Conservation (phyloP, 2,113 vertebrate genomes). For the Balaenoptera acutorostrata region DNA sequence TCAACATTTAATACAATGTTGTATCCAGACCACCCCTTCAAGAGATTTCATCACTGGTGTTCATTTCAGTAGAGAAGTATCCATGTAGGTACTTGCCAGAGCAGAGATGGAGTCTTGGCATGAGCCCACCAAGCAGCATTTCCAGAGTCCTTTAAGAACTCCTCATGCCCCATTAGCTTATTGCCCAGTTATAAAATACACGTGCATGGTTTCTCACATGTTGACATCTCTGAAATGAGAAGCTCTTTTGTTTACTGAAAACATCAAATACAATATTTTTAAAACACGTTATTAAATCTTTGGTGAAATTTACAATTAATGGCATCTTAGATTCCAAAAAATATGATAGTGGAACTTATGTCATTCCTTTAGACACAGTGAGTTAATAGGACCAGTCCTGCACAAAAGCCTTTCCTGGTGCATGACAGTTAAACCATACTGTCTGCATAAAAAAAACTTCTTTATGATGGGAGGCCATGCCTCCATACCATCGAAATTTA, state of each 20-base stretch:
- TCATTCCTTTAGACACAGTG: neutral
- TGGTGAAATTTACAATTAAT: neutral
- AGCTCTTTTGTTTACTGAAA: neutral
- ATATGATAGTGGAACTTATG: neutral
- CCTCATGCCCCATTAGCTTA: neutral
- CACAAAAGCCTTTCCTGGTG: neutral
- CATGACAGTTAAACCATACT: neutral
- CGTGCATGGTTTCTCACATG: neutral
- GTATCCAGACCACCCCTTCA: neutral
- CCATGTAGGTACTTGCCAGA: neutral
- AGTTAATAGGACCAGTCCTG: neutral
- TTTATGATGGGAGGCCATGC: neutral
- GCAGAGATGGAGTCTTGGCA: neutral
- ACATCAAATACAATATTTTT: neutral
- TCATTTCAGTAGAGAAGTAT: neutral
- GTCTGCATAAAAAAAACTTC: neutral
- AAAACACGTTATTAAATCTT: constrained; percentile 9
- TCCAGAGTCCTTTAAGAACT: neutral
- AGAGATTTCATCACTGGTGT: neutral
- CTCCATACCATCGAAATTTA: neutral
- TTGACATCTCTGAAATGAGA: neutral
- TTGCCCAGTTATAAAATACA: neutral
- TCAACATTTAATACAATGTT: neutral
- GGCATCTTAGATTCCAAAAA: neutral
- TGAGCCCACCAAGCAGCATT: neutral